Evolutionary conservation across 1,140 invertebrate genomes (phyloP), one percentile per base, ranked within the genome.

Genomic region (Hyles euphorbiae): DNA sequence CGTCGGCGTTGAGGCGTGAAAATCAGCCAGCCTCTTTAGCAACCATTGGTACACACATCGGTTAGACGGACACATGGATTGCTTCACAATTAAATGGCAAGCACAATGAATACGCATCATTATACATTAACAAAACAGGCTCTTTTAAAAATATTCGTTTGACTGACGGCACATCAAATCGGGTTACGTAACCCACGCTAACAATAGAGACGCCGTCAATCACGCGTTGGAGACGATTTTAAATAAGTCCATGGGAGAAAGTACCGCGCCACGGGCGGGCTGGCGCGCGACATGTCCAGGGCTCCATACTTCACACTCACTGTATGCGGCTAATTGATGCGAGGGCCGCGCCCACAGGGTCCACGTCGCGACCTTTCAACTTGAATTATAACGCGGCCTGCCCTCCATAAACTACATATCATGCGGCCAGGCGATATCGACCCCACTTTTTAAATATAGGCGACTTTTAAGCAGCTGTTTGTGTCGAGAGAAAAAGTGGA

Each of bases 181-280:
- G 63, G 62, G 68, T 87, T 86, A 87, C 77, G 76, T 81, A 82
- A 88, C 67, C 54, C 67, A 70, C 63, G 67, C 61, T 70, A 76
- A 88, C 85, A 88, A 86, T 85, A 56, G 77, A 61, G 34, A 58
- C 46, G 52, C 61, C 70, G 78, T 86, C 80, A 78, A 86, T 86
- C 84, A 83, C 60, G 72, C 61, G 60, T 82, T 80, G 81, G 83
- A 82, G 83, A 86, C 79, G 79, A 67, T 85, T 84, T 85, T 81
- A 80, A 86, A 87, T 84, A 82, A 85, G 76, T 76, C 70, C 72
- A 88, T 61, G 70, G 78, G 79, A 85, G 85, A 88, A 88, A 86
- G 81, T 76, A 66, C 66, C 58, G 61, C 66, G 82, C 78, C 70
- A 65, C 61, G 60, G 74, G 81, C 74, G 60, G 58, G 57, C 57